Evolutionary conservation across 2,113 vertebrate species (phyloP), one percentile per base, ranked within the genome.

Genomic region (Gavialis gangeticus): DNA sequence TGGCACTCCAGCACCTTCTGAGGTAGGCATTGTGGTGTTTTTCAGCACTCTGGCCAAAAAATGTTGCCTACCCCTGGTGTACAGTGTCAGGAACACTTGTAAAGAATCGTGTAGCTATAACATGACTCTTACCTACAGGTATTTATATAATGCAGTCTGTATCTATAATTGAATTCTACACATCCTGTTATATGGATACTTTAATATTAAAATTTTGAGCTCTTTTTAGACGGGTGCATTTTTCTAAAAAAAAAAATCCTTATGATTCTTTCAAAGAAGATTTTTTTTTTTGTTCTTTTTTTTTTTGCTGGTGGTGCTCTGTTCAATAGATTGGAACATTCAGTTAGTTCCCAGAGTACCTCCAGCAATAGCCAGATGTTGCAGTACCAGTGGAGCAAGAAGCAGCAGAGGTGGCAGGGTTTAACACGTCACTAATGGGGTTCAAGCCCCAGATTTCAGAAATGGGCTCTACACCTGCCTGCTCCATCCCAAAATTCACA

Each of bases 201-300:
- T 95, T 66, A 76, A 18, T 80, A 91, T 76, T 66, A 88, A 84
- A 85, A 92, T 59, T 95, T 91, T 94, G 79, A 95, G 76, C 55
- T 85, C 59, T 59, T 54, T 75, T 86, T 86, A 57, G 54, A 75
- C 18, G 18, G 24, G 18, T 27, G 1, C 3, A 62, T 93, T 94
- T 93, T 91, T 89, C 63, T 58, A 73, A 60, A 46, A 67, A 90
- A 55, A 8, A 63, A 56, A 85, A 69, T 79, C 66, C 17, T 75
- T 75, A 19, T 57, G 6, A 75, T 77, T 94, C 88, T 94, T 89
- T 77, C 86, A 92, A 78, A 79, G 5, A 90, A 81, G 69, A n/a
- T n/a, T 78, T 1, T 34, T 90, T 37, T 12, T 30, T 55, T 56
- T 57, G 15, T 11, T 67, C n/a, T 78, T 92, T 67, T 84, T 9